Base-by-base conservation (phyloP, 2,797 vertebrate genomes). In the Todus mexicanus region DNA sequence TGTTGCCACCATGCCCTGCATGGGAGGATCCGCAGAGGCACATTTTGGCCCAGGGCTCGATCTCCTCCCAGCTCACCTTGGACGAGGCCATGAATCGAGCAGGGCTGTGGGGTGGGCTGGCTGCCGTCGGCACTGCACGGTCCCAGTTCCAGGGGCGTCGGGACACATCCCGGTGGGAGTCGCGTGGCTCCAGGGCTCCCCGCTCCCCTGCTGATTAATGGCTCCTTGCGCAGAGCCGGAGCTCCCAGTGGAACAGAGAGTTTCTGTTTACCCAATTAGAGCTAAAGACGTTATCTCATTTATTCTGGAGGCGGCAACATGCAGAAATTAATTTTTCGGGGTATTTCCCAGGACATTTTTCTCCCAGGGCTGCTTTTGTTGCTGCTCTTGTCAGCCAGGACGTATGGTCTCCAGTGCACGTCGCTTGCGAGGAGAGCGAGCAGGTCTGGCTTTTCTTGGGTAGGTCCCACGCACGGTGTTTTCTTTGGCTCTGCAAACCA, bases 401-500 rank as follows among this genome's bases (percentile, higher is more conserved):
- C 7, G 3, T 43, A 93, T 89, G 93, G 85, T 48, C 89, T 53
- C 70, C 22, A 0, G 82, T 13, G 3, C 51, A 1, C 33, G 1
- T 13, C 11, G 56, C 74, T 66, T 31, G 22, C 16, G 43, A 64
- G 74, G 68, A 23, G 19, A 54, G 73, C 25, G 2, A 84, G 59
- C 59, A 29, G 78, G 35, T 89, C 95, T 59, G 35, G 76, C 65
- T 47, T 89, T 82, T 82, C 89, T 14, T 35, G 59, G 29, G 60
- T 3, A 19, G 78, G 83, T 96, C 95, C 96, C 87, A 89, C 31
- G 74, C 77, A 51, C 8, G 3, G 19, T 96, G 93, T 90, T 97
- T 96, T 86, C 68, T 92, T 96, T 95, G 96, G 96, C 96, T 95
- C 93, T 86, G 80, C 56, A 75, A 43, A 60, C n/a, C 64, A 0